These are phyloP conservation scores for Aegithalos caudatus DNA, from an alignment of 2,113 vertebrate genomes.

Conservation along the genomic window DNA sequence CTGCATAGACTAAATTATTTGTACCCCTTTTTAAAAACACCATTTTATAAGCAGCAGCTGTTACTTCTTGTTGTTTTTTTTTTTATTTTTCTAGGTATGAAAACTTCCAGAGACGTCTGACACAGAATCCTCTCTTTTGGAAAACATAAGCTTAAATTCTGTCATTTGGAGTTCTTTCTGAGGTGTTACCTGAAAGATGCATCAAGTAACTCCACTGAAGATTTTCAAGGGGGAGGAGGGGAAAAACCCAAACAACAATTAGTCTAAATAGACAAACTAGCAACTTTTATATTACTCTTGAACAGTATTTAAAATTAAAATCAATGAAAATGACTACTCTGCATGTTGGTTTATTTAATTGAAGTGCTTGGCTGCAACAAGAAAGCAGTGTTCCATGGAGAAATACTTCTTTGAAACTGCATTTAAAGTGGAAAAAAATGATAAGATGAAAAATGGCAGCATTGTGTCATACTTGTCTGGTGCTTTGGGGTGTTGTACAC, in stretches of 20 bases:
- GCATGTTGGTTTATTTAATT: neutral
- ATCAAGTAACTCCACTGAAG: neutral
- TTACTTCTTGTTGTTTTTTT: neutral
- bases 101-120: slow-evolving; percentile 91
- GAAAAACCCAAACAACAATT: neutral
- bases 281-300: slow-evolving; percentile 61
- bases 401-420: neutral
- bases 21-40: neutral
- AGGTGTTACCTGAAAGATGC: slow-evolving; percentile 16
- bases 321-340: slow-evolving; percentile 1
- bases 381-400: neutral
- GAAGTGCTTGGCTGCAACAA: neutral
- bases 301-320: slow-evolving; percentile 70
- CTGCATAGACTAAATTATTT: neutral
- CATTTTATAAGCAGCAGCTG: neutral
- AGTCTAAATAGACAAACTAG: slow-evolving; percentile 35
- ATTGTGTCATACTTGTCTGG: neutral
- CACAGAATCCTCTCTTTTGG: slow-evolving; percentile 96
- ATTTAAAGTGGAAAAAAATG: neutral
- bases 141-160: slow-evolving; percentile 76
- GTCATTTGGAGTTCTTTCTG: slow-evolving; percentile 13
- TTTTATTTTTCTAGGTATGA: slow-evolving; percentile 82
- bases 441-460: neutral
- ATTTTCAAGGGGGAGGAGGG: neutral
- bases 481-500: neutral